Base-by-base conservation (phyloP, 2,888 invertebrate genomes). In the Eupithecia abbreviata region DNA sequence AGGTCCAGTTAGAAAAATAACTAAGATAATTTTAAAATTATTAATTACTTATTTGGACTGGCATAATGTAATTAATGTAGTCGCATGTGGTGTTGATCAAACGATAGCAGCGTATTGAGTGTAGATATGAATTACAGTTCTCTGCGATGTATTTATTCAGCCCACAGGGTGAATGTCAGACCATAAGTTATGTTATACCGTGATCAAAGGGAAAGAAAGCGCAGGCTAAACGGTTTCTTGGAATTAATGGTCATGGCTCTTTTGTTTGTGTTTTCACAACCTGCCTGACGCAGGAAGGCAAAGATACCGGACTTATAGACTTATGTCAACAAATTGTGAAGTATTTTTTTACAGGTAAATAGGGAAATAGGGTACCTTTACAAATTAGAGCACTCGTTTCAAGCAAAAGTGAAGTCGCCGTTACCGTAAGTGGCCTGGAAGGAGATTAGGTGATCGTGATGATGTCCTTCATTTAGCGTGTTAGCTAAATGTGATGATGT, bases 151-250 rank as follows among this genome's bases (percentile, higher is more conserved):
- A 10, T 47, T 75, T 30, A 49, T 12, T 69, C 45, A 69, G 62
- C 12, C 45, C 43, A 58, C 18, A 4, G 66, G 72, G 74, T 71
- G 18, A 72, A 72, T 74, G 77, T 71, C 80, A 51, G 77, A 78
- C 65, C 77, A 80, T 77, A 79, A 81, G 81, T 79, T 81, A 80
- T 79, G 80, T 79, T 81, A 80, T 78, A 76, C 73, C 76, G 45
- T 43, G 77, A 76, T 82, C 80, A 79, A 79, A 80, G 77, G 81
- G 79, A 80, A 82, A 80, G 81, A 80, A 79, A 79, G 73, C 78
- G 77, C 74, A 47, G 58, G 55, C 75, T 73, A 75, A 80, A 77
- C 76, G 81, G 73, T 82, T 82, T 77, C 81, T 77, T 77, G 79
- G 71, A 80, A 80, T 81, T 79, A 81, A 81, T 79, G 82, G 74